These are phyloP conservation scores for Cepaea hortensis DNA, from an alignment of 2,888 invertebrate species.

Conservation along the genomic window DNA sequence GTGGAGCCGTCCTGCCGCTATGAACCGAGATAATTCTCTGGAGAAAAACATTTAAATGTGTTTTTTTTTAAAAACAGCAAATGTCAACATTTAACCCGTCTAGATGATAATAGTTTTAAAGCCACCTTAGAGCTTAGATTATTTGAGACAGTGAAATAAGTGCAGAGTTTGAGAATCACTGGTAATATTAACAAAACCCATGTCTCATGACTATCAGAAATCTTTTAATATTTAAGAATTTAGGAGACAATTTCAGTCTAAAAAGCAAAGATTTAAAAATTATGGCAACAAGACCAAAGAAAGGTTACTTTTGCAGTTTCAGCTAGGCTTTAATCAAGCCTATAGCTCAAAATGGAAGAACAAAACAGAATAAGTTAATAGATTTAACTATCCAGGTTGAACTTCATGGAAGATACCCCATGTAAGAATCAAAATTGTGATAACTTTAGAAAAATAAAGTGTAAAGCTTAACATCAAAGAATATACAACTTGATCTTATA, in stretches of 20 bases:
- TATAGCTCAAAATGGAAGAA: too few species aligned
- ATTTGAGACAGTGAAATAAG: not conserved
- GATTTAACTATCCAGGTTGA: too few species aligned
- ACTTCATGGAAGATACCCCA: too few species aligned
- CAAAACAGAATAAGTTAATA: too few species aligned
- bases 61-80: not conserved
- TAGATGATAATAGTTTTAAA: not conserved
- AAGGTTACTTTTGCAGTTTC: too few species aligned
- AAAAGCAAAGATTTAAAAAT: too few species aligned
- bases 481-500: too few species aligned
- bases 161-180: not conserved
- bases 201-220: not conserved
- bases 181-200: not conserved
- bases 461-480: too few species aligned
- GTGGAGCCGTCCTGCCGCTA: conserved; percentile 96
- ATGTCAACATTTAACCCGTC: not conserved
- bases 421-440: too few species aligned
- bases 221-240: not conserved
- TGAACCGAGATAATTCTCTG: conserved; percentile 83
- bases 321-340: too few species aligned
- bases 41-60: conserved; percentile 36
- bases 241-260: not conserved
- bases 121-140: not conserved
- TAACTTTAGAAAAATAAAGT: too few species aligned
- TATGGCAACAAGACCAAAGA: too few species aligned